A percentile compares a stretch with the other conserved stretches of the same genome.
These are phyloP conservation scores for Acanthurus lineatus DNA, from an alignment of 2,797 vertebrate species.

Conservation along the genomic window DNA sequence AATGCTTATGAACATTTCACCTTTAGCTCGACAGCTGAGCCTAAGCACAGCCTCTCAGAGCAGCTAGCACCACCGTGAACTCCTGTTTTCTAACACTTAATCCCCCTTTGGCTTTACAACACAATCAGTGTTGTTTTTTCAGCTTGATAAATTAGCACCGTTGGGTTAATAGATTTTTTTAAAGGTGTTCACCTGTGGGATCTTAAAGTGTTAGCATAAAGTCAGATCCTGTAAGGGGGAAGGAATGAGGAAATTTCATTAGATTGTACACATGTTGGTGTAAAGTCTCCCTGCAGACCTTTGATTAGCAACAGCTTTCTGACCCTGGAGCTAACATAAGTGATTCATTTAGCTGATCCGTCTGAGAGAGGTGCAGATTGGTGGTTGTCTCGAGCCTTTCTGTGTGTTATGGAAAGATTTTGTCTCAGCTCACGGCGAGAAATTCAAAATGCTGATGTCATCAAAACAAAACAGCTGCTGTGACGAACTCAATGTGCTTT, in stretches of 20 bases:
- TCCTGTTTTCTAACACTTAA: not conserved
- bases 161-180: constrained; percentile 17
- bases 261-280: not conserved
- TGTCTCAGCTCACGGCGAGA: not conserved
- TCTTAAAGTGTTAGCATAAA: constrained; percentile 28
- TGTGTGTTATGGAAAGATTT: not conserved
- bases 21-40: no score
- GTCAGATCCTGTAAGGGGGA: constrained; percentile 18
- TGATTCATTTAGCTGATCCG: not conserved
- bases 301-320: constrained; percentile 34
- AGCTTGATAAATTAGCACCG: not conserved
- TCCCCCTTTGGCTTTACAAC: not conserved
- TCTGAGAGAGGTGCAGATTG: not conserved
- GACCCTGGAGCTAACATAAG: constrained; percentile 4
- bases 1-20: no score
- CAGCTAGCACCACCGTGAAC: not conserved
- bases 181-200: constrained; percentile 12
- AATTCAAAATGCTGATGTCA: constrained; percentile 31
- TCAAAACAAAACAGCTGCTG: constrained; percentile 35
- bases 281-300: constrained; percentile 16
- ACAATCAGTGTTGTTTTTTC: constrained; percentile 15
- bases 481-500: not conserved
- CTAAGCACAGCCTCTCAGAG: no score
- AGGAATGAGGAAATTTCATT: constrained; percentile 33
- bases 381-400: not conserved